Evolutionary conservation across 2,888 invertebrate genomes (phyloP), one percentile per base, ranked within the genome.

Genomic region (Tetropium fuscum): DNA sequence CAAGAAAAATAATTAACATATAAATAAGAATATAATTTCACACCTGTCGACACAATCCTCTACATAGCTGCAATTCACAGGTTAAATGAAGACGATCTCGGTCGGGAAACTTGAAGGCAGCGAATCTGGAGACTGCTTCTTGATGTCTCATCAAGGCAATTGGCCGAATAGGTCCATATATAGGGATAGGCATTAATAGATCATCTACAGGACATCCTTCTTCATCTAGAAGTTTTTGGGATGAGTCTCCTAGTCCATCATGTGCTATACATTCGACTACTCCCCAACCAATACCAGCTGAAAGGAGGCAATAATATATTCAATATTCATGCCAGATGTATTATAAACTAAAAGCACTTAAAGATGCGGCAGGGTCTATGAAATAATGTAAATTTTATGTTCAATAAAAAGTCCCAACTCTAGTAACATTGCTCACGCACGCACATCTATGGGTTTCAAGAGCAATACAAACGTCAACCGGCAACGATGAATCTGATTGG

Each of bases 81-180:
- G 88, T 88, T 40, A 93, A 82, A 79, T 93, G 93, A 32, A 93
- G 81, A 61, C 90, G 87, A 60, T 91, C 90, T 64, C 91, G 84
- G 74, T 92, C 92, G 2, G 93, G 93, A 80, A 93, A 93, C 74
- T 92, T 92, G 74, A 93, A 93, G 2, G 93, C 93, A 0, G 90
- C 88, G 81, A 93, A 93, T 11, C 88, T 88, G 0, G 91, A 84
- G 2, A 79, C 68, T 0, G 82, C 82, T 64, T 82, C 82, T 64
- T 82, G 82, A 53, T 82, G 80, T 38, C 78, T 69, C 80, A 80
- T 82, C 19, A 78, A 62, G 0, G 78, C 74, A 30, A 80, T 79
- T 0, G 79, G 73, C 48, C 75, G 69, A 2, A 75, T 67, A 1
- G 80, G 77, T 15, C 78, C 79, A 58, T 78, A 76, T 38, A 82